Evolutionary conservation across 1,140 invertebrate species (phyloP).

Genomic region (Dendrolimus kikuchii): DNA sequence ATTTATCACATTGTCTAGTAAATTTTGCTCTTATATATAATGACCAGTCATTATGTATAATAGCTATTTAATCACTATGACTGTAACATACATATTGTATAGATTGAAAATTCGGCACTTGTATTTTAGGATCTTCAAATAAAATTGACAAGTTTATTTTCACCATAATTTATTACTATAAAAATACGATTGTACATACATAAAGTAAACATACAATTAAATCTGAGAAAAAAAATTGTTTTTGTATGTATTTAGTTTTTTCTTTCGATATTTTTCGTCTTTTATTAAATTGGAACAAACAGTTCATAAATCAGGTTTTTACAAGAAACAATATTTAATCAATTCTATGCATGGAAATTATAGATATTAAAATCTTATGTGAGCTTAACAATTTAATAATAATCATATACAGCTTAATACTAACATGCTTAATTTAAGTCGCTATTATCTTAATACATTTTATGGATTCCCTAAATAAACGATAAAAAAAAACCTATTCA

Average conservation of each 20-base stretch:
- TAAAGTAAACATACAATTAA: conserved; percentile 19
- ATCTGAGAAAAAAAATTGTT: conserved; percentile 16
- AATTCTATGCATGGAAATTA: too few species aligned
- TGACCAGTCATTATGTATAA: too few species aligned
- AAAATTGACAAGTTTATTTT: conserved; percentile 3
- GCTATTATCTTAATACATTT: conserved; percentile 14
- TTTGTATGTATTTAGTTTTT: too few species aligned
- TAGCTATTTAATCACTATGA: too few species aligned
- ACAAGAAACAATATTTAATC: too few species aligned
- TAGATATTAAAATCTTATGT: not conserved
- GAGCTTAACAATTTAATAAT: conserved; percentile 12
- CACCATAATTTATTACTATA: conserved; percentile 21
- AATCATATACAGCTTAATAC: conserved; percentile 18
- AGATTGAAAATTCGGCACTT: too few species aligned
- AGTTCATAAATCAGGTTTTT: too few species aligned
- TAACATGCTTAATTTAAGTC: conserved; percentile 9
- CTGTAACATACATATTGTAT: too few species aligned
- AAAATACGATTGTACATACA: conserved; percentile 36
- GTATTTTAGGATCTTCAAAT: conserved; percentile 1
- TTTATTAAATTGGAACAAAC: too few species aligned
- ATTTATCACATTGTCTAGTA: too few species aligned
- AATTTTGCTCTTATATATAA: too few species aligned
- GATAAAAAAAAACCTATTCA: conserved; percentile 28
- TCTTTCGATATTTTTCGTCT: too few species aligned
- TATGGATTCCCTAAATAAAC: conserved; percentile 21